Evolutionary conservation across 2,888 invertebrate genomes (phyloP).

Genomic region (Rhabditophanes sp.): DNA sequence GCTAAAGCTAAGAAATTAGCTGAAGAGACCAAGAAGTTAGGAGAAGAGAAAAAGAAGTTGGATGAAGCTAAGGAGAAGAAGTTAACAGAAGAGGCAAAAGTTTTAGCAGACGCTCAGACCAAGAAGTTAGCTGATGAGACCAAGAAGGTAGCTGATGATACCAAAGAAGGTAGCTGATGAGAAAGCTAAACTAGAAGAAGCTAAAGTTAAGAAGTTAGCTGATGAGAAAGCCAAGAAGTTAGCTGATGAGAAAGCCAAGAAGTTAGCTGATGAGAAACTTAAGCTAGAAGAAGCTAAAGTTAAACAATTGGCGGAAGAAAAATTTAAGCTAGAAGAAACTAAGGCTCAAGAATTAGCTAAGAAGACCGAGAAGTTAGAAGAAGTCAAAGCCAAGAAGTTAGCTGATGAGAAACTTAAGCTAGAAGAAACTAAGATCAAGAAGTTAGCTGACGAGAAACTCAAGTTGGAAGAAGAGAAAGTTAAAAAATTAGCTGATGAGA

Average conservation of each 20-base stretch:
- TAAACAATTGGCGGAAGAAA: constrained; percentile 1
- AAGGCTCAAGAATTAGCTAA: constrained; percentile 1
- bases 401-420: not conserved
- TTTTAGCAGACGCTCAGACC: constrained; percentile 5
- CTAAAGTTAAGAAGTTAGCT: constrained; percentile 4
- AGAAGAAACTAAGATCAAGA: not conserved
- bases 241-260: constrained; percentile 4
- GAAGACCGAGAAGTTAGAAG: not conserved
- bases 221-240: constrained; percentile 1
- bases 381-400: not conserved
- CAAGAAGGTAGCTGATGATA: constrained; percentile 2
- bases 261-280: constrained; percentile 1
- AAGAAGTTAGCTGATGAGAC: constrained; percentile 4
- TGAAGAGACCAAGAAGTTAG: constrained; percentile 8
- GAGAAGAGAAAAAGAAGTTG: constrained; percentile 5
- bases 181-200: no score
- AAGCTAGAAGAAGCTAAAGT: constrained; percentile 5
- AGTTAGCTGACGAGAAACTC: not conserved
- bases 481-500: not conserved
- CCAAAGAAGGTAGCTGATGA: no score
- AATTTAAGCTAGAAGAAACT: not conserved
- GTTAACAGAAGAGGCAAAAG: constrained; percentile 1
- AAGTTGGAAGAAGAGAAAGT: constrained; percentile 1
- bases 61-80: constrained; percentile 5
- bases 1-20: constrained; percentile 7